Conservation (phyloP, 1,140 invertebrate species). For the Ephestia elutella region DNA sequence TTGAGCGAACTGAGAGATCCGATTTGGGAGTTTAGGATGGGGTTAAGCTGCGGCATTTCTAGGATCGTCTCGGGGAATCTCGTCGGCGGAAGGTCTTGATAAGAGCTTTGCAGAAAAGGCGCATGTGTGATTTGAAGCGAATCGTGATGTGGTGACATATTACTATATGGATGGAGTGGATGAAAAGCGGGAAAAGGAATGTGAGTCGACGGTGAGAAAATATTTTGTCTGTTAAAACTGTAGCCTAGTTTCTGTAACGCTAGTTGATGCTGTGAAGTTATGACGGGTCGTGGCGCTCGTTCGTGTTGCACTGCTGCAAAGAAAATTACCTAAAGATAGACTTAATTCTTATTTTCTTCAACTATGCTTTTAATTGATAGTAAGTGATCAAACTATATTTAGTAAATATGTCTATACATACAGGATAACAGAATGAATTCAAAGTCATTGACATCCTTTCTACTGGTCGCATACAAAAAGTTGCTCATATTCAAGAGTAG, state of each 20-base stretch:
- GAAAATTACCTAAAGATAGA: too few species aligned
- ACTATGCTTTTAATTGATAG: constrained; percentile 8
- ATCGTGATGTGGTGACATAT: constrained; percentile 68
- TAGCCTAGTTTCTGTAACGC: constrained; percentile 49
- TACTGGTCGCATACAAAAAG: too few species aligned
- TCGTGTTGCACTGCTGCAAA: constrained; percentile 91
- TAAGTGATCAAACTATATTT: too few species aligned
- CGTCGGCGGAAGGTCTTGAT: constrained; percentile 36
- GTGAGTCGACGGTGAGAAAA: constrained; percentile 32
- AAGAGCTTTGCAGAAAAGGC: constrained; percentile 39
- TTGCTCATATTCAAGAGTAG: too few species aligned
- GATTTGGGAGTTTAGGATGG: constrained; percentile 33
- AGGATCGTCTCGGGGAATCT: constrained; percentile 36
- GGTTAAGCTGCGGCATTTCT: constrained; percentile 35
- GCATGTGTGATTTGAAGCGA: constrained; percentile 42
- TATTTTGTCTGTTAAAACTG: constrained; percentile 49
- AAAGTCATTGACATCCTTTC: too few species aligned
- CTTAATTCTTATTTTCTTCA: background rate
- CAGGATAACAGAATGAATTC: too few species aligned
- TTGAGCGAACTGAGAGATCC: constrained; percentile 37
- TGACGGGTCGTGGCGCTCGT: constrained; percentile 81
- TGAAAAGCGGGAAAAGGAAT: constrained; percentile 40
- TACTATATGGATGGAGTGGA: constrained; percentile 63
- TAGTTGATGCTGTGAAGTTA: constrained; percentile 49
- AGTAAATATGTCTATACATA: too few species aligned